Conservation (phyloP, 1,140 invertebrate genomes). For the Papilio glaucus region DNA sequence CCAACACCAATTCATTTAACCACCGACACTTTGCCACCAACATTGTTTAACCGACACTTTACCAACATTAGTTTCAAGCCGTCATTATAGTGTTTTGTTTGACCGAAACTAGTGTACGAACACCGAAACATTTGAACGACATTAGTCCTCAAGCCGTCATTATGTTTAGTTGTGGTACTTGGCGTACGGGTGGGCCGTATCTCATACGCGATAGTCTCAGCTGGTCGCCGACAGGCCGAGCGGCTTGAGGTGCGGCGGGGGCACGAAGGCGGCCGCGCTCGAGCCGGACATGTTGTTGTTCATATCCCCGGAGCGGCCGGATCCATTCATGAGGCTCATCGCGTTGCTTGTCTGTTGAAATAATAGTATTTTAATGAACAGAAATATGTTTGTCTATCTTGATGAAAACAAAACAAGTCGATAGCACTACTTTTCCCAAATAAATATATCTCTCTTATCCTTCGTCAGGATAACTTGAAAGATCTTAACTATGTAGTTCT, state of each 20-base stretch:
- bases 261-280: constrained; percentile 68
- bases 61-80: background rate
- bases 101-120: background rate
- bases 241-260: constrained; percentile 77
- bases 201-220: constrained; percentile 81
- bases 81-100: background rate
- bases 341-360: constrained; percentile 72
- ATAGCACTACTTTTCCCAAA: too few species aligned
- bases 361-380: constrained; percentile 26
- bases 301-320: constrained; percentile 75
- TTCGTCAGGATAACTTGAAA: too few species aligned
- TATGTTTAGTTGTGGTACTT: constrained; percentile 67
- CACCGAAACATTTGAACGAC: constrained; percentile 1
- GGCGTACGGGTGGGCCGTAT: constrained; percentile 68
- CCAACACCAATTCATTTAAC: background rate
- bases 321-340: constrained; percentile 80
- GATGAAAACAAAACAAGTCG: too few species aligned
- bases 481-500: too few species aligned
- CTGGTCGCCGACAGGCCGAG: constrained; percentile 80
- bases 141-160: background rate
- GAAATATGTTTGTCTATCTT: too few species aligned
- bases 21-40: constrained; percentile 4
- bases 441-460: too few species aligned
- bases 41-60: too few species aligned
- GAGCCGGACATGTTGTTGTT: constrained; percentile 83